phyloP scores from a whole-genome alignment of 2,888 invertebrate genomes.

The Volucella inanis region DNA sequence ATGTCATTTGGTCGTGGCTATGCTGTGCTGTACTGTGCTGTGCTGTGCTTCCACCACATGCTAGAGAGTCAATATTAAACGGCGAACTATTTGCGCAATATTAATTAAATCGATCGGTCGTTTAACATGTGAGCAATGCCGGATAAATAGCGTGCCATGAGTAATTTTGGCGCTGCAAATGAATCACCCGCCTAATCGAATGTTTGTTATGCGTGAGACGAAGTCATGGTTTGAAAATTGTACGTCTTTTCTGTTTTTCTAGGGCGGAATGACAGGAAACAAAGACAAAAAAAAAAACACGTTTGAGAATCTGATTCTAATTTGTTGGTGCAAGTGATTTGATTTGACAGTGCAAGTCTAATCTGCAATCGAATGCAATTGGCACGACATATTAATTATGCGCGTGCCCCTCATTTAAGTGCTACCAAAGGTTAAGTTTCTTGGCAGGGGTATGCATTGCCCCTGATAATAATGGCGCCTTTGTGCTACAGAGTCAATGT shows the following conservation, averaged over 20 bases:
- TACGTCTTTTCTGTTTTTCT: neutral
- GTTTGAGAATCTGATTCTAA: neutral
- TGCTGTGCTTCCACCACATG: neutral
- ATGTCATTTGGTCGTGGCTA: neutral
- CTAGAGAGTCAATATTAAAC: slow-evolving; percentile 13
- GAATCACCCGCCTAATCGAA: slow-evolving; percentile 1
- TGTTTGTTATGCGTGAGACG: neutral
- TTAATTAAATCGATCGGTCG: neutral
- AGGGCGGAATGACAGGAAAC: too few species aligned
- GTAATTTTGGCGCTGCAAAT: neutral
- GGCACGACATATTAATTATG: too few species aligned
- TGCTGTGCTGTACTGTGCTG: neutral
- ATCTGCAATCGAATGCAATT: too few species aligned
- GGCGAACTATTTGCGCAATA: slow-evolving; percentile 23
- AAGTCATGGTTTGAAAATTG: neutral
- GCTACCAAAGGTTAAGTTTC: too few species aligned
- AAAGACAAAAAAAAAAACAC: neutral
- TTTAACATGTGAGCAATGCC: neutral
- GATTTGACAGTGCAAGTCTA: too few species aligned
- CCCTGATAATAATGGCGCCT: too few species aligned
- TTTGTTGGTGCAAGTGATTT: too few species aligned
- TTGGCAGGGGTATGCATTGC: too few species aligned
- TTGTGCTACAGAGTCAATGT: too few species aligned
- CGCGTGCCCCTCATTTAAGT: too few species aligned
- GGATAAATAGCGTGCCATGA: neutral